These are phyloP conservation scores for Oreotrochilus melanogaster DNA, from an alignment of 2,113 vertebrate genomes.

Conservation along the genomic window DNA sequence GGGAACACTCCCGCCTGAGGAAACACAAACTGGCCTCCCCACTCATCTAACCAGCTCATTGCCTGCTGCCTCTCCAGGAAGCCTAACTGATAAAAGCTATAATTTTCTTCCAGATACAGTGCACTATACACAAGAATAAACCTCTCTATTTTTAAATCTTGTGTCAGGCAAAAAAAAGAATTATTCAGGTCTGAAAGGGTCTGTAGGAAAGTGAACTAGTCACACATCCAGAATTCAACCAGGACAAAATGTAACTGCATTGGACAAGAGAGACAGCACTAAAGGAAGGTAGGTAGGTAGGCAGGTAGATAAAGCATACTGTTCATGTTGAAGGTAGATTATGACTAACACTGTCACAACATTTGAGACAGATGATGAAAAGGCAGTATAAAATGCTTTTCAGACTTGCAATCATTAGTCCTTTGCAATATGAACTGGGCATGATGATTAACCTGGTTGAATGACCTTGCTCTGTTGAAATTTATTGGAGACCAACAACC, in stretches of 20 bases:
- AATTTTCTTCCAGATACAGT: background rate
- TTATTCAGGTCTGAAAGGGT: background rate
- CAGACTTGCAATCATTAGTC: background rate
- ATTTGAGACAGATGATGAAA: background rate
- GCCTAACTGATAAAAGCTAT: background rate
- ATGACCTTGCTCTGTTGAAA: background rate
- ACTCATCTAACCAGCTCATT: background rate
- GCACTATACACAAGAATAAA: background rate
- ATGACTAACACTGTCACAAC: background rate
- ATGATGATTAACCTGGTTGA: background rate
- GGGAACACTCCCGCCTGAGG: background rate
- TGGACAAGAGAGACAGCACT: background rate
- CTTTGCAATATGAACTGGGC: background rate
- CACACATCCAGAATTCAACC: background rate
- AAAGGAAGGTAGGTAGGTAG: background rate
- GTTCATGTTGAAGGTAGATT: background rate
- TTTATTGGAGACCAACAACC: background rate
- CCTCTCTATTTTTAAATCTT: background rate
- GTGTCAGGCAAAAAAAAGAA: background rate
- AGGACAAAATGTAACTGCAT: background rate
- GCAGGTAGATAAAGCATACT: background rate
- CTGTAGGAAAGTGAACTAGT: background rate
- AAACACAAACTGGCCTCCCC: background rate
- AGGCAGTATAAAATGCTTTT: background rate
- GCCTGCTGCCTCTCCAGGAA: background rate